These are phyloP conservation scores for Otis tarda DNA, from an alignment of 2,113 vertebrate species.

Conservation along the genomic window DNA sequence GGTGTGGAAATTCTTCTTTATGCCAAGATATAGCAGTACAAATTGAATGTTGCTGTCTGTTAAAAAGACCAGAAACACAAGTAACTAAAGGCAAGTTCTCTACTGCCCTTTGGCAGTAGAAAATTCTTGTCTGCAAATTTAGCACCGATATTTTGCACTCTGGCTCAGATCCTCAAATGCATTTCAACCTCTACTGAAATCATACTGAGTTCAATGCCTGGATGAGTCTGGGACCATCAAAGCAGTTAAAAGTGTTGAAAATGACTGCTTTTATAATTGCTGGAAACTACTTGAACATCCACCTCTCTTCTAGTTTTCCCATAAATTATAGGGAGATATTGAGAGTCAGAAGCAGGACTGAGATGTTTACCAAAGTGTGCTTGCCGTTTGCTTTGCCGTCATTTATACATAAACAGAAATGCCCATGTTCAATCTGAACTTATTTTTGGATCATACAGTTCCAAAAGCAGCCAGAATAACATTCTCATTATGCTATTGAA, in stretches of 20 bases:
- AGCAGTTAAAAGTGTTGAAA: not conserved
- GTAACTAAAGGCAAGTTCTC: not conserved
- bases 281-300: not conserved
- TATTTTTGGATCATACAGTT: not conserved
- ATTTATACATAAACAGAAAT: not conserved
- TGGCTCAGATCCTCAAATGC: not conserved
- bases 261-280: rapidly evolving
- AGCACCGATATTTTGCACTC: not conserved
- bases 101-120: not conserved
- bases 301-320: not conserved
- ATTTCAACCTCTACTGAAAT: not conserved
- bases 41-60: not conserved
- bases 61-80: not conserved
- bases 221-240: not conserved
- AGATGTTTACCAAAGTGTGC: not conserved
- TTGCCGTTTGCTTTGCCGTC: not conserved
- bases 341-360: not conserved
- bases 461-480: not conserved
- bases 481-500: not conserved
- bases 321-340: not conserved
- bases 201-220: not conserved
- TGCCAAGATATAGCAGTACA: not conserved
- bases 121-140: not conserved
- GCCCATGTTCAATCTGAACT: not conserved
- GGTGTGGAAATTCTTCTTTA: not conserved